Conservation (phyloP, 2,113 vertebrate genomes). For the Micronycteris hirsuta region DNA sequence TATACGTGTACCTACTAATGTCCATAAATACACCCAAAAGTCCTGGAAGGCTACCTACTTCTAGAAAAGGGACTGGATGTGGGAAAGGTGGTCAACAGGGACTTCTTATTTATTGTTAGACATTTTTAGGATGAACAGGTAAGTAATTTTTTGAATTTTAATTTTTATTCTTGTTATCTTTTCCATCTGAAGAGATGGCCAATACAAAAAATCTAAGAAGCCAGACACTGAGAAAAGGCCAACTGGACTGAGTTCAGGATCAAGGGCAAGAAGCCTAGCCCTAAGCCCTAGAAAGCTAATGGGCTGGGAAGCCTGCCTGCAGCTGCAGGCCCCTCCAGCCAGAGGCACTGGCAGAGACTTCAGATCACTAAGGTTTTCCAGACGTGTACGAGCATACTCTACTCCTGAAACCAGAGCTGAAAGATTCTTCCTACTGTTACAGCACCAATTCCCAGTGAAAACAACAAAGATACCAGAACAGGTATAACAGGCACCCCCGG, state of each 20-base stretch:
- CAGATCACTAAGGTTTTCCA: background rate
- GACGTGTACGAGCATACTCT: background rate
- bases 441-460: background rate
- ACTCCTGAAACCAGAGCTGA: background rate
- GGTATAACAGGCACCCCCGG: background rate
- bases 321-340: background rate
- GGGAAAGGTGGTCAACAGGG: background rate
- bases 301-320: background rate
- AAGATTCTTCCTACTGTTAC: background rate
- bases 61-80: background rate
- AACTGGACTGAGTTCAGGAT: background rate
- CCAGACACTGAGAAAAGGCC: background rate
- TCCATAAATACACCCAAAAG: background rate
- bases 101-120: background rate
- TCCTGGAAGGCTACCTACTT: background rate
- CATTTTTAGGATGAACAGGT: background rate
- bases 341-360: background rate
- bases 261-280: background rate
- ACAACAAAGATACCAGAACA: background rate
- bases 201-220: constrained; percentile 17
- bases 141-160: background rate
- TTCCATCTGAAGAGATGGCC: background rate
- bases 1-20: background rate
- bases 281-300: background rate
- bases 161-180: background rate